Evolutionary conservation across 2,888 invertebrate genomes (phyloP).

Genomic region (Tetrapedia diversipes): DNA sequence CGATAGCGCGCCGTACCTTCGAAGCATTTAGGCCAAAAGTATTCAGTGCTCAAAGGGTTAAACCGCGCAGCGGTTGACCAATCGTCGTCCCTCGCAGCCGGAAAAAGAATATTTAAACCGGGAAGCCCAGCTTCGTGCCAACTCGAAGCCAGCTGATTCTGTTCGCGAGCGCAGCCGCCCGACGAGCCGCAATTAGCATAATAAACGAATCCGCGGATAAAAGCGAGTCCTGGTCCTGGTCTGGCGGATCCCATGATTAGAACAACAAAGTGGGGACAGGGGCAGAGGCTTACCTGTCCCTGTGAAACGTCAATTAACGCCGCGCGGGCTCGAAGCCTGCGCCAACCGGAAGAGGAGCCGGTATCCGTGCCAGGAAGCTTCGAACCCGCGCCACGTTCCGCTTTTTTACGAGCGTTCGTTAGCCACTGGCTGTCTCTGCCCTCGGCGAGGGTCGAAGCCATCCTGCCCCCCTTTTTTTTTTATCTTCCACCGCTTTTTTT

Average conservation of each 20-base stretch:
- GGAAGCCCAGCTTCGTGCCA: neutral
- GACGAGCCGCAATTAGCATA: slow-evolving; percentile 75
- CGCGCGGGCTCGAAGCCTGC: neutral
- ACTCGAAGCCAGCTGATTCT: neutral
- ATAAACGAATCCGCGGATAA: slow-evolving; percentile 75
- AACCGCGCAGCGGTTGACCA: too few relatives aligned
- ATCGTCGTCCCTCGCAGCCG: too few relatives aligned
- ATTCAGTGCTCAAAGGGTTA: too few relatives aligned
- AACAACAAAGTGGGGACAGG: slow-evolving; percentile 60
- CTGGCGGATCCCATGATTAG: slow-evolving; percentile 63
- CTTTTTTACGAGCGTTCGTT: slow-evolving; percentile 51
- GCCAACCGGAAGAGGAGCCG: neutral
- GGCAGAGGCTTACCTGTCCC: slow-evolving; percentile 20
- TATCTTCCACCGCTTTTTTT: neutral
- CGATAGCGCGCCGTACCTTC: too few relatives aligned
- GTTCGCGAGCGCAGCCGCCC: slow-evolving; percentile 50
- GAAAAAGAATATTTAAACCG: neutral
- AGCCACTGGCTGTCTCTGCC: slow-evolving; percentile 9
- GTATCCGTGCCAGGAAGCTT: slow-evolving; percentile 21
- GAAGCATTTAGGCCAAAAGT: too few relatives aligned
- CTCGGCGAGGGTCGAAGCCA: slow-evolving; percentile 11
- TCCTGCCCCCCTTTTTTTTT: neutral
- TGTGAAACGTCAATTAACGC: slow-evolving; percentile 60
- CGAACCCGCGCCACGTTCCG: slow-evolving; percentile 35
- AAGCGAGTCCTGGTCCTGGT: slow-evolving; percentile 66